Percentiles rank a stretch among this genome's conserved stretches.
These are phyloP conservation scores for Musca domestica DNA, from an alignment of 1,140 invertebrate species.

Conservation along the genomic window DNA sequence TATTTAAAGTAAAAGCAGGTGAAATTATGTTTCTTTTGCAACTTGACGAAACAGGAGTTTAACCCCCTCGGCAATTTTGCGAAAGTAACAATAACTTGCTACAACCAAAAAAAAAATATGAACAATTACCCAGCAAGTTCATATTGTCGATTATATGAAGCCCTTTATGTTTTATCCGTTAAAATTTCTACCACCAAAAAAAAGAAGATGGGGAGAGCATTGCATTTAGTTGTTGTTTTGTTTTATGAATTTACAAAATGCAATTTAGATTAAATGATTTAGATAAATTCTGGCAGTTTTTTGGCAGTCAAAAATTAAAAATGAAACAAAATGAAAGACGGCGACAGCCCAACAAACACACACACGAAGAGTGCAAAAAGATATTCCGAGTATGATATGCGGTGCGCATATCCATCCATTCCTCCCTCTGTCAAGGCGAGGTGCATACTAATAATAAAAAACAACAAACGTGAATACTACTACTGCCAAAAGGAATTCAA, in stretches of 20 bases:
- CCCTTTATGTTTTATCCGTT: neutral
- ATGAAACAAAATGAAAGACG: no score
- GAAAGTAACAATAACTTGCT: neutral
- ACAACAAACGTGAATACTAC: no score
- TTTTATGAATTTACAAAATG: constrained; percentile 9
- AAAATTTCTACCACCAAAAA: no score
- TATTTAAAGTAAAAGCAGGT: constrained; percentile 7
- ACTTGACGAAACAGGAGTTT: neutral
- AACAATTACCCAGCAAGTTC: neutral
- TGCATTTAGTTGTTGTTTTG: no score
- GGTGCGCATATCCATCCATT: no score
- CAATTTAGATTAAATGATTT: constrained; percentile 21
- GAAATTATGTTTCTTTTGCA: neutral
- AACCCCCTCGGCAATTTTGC: no score
- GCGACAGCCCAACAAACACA: neutral
- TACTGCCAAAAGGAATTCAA: constrained; percentile 8
- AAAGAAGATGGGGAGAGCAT: no score
- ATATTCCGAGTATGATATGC: no score
- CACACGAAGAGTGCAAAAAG: neutral
- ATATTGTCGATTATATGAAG: neutral
- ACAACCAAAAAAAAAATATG: neutral
- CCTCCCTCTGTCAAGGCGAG: neutral
- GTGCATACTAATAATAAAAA: neutral
- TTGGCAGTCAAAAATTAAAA: neutral
- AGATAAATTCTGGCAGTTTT: constrained; percentile 20